These are phyloP conservation scores for Campoplex capitator DNA, from an alignment of 2,888 invertebrate genomes.

Conservation along the genomic window DNA sequence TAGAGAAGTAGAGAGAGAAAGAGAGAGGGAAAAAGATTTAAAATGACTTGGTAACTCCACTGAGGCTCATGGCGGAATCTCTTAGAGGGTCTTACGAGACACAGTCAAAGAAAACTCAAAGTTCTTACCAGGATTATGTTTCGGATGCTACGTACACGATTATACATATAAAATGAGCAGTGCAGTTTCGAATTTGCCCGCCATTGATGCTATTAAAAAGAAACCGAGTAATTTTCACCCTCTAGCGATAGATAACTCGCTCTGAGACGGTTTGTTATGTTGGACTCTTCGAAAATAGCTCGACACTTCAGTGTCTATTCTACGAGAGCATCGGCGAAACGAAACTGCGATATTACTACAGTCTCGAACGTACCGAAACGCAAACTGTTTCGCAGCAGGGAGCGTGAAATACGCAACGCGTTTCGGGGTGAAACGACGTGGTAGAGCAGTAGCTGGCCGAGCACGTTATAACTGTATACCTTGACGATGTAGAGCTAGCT, in stretches of 20 bases:
- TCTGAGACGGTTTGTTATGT: neutral
- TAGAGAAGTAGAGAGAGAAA: neutral
- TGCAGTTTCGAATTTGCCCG: constrained; percentile 10
- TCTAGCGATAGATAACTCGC: constrained; percentile 8
- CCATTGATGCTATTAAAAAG: constrained; percentile 36
- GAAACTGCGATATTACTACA: constrained; percentile 47
- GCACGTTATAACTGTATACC: constrained; percentile 3
- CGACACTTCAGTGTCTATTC: constrained; percentile 57
- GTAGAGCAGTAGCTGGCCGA: neutral
- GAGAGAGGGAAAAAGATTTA: constrained; percentile 24
- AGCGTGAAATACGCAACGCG: constrained; percentile 62
- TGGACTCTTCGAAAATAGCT: constrained; percentile 54
- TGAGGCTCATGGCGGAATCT: constrained; percentile 55
- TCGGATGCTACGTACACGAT: neutral
- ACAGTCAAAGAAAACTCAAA: constrained; percentile 42
- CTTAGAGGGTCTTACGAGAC: constrained; percentile 34
- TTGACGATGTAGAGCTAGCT: constrained; percentile 2
- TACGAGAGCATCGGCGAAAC: constrained; percentile 55
- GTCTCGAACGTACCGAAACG: constrained; percentile 49
- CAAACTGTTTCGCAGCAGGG: constrained; percentile 56
- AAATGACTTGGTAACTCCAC: constrained; percentile 50
- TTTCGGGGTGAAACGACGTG: constrained; percentile 58
- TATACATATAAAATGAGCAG: constrained; percentile 4
- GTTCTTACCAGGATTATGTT: constrained; percentile 11
- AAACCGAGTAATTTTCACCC: constrained; percentile 53